Evolutionary conservation across 2,797 vertebrate species (phyloP), one percentile per base, ranked within the genome.

Genomic region (Malacoraja senta): DNA sequence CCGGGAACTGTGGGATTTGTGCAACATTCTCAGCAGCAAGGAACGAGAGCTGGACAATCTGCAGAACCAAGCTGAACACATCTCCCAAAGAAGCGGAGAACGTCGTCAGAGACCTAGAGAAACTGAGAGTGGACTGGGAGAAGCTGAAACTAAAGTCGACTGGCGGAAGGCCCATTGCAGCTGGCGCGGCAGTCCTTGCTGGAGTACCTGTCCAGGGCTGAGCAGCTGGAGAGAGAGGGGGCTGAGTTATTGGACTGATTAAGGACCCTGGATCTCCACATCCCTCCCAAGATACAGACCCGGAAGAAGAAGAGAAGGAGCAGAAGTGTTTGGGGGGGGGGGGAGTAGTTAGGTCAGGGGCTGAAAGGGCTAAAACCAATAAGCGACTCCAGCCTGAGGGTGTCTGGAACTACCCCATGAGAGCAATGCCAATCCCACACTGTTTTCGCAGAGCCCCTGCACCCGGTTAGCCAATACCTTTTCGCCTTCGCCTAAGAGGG

Each of bases 11-110:
- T 74, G 12, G 90, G 94, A 94, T 29, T 94, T 97, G 93, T 95
- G 96, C 0, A 94, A 95, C 79, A 96, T 95, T 0, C 95, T 99
- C 71, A 96, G 95, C 12, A 94, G 88, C 0, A 97, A 98, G 90
- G 95, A 97, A 95, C 96, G 96, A 93, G 97, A 97, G 32, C 94
- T 98, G 95, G 96, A 94, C 93, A 93, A 95, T 72, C 96, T 99
- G 32, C 97, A 99, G 95, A 94, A 93, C 1, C 81, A 96, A 80
- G 97, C 97, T 0, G 94, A 94, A 96, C 94, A 98, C 98, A 0
- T 99, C 98, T 77, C 98, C 98, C 0, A 93, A 96, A 0, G 99
- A 98, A 10, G 97, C 98, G 0, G 97, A 97, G 93, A 94, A 94
- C 93, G 96, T 98, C 93, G 95, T 96, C 2, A 94, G 95, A 78